phyloP scores from a whole-genome alignment of 2,797 vertebrate genomes.

The Mus caroli region DNA sequence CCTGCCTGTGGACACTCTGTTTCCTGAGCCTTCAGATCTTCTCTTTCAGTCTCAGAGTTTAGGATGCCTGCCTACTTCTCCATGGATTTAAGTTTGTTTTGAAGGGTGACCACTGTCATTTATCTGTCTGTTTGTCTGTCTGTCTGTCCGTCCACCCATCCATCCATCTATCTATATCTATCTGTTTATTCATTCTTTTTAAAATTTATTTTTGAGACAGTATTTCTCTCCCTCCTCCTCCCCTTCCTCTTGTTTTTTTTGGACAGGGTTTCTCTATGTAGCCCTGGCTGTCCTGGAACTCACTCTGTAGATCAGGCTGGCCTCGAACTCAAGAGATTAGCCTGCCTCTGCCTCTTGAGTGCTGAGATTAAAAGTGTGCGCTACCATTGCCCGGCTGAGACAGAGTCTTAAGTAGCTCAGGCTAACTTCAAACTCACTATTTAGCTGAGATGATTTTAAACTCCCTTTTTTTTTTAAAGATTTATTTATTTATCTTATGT shows the following conservation, averaged over 20 bases:
- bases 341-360: not conserved
- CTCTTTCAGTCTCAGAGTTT: not conserved
- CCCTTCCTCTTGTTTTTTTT: not conserved
- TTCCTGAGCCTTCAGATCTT: not conserved
- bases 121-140: not conserved
- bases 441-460: too few relatives aligned
- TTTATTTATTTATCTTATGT: too few relatives aligned
- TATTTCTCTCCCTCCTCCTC: too few relatives aligned
- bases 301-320: too few relatives aligned
- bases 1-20: accelerated
- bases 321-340: too few relatives aligned
- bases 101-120: not conserved
- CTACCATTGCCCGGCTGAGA: too few relatives aligned
- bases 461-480: too few relatives aligned
- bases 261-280: not conserved
- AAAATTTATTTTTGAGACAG: not conserved
- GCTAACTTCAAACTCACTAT: too few relatives aligned
- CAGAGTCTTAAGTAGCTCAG: too few relatives aligned
- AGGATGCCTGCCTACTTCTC: not conserved
- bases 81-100: not conserved
- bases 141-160: accelerated
- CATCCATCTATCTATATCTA: too few relatives aligned
- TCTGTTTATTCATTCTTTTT: not conserved
- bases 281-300: too few relatives aligned
- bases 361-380: too few relatives aligned